Percentiles rank a stretch among this genome's conserved stretches.
phyloP scores from a whole-genome alignment of 2,113 vertebrate species.

The Pseudorasbora parva region DNA sequence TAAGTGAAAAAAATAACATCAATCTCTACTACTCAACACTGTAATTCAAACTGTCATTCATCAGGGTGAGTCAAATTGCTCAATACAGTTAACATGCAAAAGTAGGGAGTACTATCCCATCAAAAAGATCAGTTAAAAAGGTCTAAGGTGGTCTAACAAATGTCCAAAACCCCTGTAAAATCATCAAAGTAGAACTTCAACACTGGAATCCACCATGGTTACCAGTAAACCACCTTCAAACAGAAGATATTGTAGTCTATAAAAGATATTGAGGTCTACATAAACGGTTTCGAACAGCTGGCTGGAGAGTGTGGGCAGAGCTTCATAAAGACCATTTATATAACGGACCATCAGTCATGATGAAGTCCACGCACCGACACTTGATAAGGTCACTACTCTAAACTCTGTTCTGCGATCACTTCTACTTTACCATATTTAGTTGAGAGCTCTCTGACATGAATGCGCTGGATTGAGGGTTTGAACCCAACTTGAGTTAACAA shows the following conservation, averaged over 20 bases:
- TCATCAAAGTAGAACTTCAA: not conserved
- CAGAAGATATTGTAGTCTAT: not conserved
- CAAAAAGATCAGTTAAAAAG: not conserved
- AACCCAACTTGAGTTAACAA: not conserved
- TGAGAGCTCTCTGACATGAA: slow-evolving; percentile 7
- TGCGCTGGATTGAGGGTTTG: not conserved
- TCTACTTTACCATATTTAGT: slow-evolving; percentile 14
- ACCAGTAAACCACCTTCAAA: not conserved
- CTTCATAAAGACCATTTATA: slow-evolving; percentile 20
- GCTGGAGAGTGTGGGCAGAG: not conserved
- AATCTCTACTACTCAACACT: not conserved
- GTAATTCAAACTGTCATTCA: not conserved
- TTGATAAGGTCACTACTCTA: slow-evolving; percentile 34
- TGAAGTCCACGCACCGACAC: slow-evolving; percentile 8
- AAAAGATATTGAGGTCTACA: not conserved
- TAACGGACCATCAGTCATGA: slow-evolving; percentile 20
- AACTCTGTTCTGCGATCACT: slow-evolving; percentile 19
- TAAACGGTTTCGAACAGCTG: not conserved
- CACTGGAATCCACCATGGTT: not conserved
- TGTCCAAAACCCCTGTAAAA: not conserved
- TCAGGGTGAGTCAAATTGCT: not conserved
- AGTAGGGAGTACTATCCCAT: not conserved
- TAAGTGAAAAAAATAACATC: not conserved
- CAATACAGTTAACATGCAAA: not conserved
- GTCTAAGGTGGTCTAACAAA: not conserved